A percentile compares a stretch with the other conserved stretches of the same genome.
Evolutionary conservation across 2,888 invertebrate genomes (phyloP).

Genomic region (Baronia brevicornis): DNA sequence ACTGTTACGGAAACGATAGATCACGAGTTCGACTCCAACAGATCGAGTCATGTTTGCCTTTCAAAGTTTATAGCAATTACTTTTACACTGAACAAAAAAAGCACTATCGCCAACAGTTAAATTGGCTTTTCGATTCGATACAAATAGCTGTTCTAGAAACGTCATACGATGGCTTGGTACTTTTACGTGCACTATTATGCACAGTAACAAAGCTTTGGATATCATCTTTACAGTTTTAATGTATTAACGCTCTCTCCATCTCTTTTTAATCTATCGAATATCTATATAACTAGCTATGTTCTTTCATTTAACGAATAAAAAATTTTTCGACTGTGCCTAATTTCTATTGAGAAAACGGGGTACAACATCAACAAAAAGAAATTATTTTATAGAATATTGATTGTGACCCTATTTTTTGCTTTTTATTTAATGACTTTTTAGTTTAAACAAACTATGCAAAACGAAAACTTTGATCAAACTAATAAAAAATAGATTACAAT

Average conservation of each 20-base stretch:
- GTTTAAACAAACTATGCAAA: neutral
- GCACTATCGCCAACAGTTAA: constrained; percentile 18
- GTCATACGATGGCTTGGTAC: constrained; percentile 29
- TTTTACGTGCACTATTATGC: constrained; percentile 32
- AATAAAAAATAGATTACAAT: too few relatives aligned
- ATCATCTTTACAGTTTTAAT: constrained; percentile 22
- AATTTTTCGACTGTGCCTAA: constrained; percentile 24
- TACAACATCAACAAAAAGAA: constrained; percentile 10
- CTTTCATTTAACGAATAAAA: constrained; percentile 20
- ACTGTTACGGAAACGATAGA: constrained; percentile 11
- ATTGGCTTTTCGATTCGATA: constrained; percentile 20
- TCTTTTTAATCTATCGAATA: constrained; percentile 24
- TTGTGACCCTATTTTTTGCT: constrained; percentile 2
- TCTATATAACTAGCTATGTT: constrained; percentile 19
- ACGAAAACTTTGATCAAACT: too few relatives aligned
- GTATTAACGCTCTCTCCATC: constrained; percentile 17
- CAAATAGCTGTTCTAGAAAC: constrained; percentile 27
- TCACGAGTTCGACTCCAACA: constrained; percentile 11
- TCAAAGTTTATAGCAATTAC: constrained; percentile 15
- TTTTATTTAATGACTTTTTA: constrained; percentile 7
- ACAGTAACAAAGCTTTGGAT: constrained; percentile 24
- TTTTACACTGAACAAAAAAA: constrained; percentile 11
- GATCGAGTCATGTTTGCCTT: constrained; percentile 10
- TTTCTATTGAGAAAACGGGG: constrained; percentile 22
- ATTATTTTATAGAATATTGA: constrained; percentile 8